Evolutionary conservation across 2,113 vertebrate species (phyloP), one percentile per base, ranked within the genome.

Genomic region (Oophaga pumilio): DNA sequence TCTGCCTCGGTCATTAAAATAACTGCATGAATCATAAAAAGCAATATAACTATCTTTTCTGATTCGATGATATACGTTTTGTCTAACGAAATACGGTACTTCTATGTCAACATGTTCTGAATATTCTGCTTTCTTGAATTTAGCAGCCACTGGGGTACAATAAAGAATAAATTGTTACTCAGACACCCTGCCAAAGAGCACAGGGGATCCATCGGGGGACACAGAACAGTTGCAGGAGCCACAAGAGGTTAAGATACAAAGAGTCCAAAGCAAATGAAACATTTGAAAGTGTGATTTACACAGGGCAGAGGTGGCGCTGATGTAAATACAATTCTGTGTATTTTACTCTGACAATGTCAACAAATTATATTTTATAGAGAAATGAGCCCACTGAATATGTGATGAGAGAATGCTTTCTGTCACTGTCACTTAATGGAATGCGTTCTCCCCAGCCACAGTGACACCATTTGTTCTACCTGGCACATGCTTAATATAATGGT

Each of bases 181-280:
- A 49, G 86, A 68, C 78, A 50, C 7, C 22, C 77, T 73, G 86
- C 86, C 86, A 87, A 87, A 81, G 43, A 87, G 77, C 78, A 87
- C 78, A 82, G 86, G 66, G 71, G 64, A 59, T 60, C 77, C n/a
- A 87, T 26, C 60, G 86, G 69, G 53, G 81, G 50, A 64, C n/a
- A 11, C 14, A 28, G 78, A 87, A 66, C 17, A 62, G 78, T 82
- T 82, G 24, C 57, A 82, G 53, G 22, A 81, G 66, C 66, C 74
- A 57, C 78, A 82, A 87, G 9, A 87, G 86, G 86, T 82, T 87
- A 87, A 82, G 17, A 52, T 60, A 59, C 20, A 73, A 71, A 82
- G 22, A 82, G 56, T 11, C 68, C 28, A 73, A 60, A 86, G 60
- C 85, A n/a, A 86, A 86, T 68, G 76, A 86, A 71, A 80, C 69